Evolutionary conservation across 2,888 invertebrate genomes (phyloP), one percentile per base, ranked within the genome.

Genomic region (Mimas tiliae): DNA sequence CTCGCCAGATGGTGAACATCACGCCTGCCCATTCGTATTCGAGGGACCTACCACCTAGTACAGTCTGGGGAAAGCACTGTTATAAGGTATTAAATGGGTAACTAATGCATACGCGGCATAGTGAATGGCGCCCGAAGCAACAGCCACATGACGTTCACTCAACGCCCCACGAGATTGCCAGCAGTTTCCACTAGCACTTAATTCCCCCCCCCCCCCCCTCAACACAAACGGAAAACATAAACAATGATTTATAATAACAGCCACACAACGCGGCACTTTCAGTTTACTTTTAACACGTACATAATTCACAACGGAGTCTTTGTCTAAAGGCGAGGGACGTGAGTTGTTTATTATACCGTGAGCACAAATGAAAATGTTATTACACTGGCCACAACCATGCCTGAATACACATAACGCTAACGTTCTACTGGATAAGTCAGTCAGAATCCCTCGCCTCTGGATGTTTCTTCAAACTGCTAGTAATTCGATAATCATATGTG

Each of bases 221-320:
- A 89, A 88, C 89, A 92, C 89, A 92, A 93, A 92, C 94, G 93
- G 94, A 94, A 94, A 93, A 89, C 94, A 93, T 93, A 94, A 94
- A 90, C 92, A 93, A 93, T 94, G 93, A 94, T 94, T 94, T 94
- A 94, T 94, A 92, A 90, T 93, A 93, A 91, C 92, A 87, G 85
- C 89, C 89, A 90, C 88, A 91, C 87, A 91, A 88, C 89, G 91
- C 87, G 90, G 87, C 90, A 93, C 93, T 93, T 93, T 92, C 90
- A 90, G 92, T 93, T 93, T 93, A 93, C 92, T 93, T 93, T 93
- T 93, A 93, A 93, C 93, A 92, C 93, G 93, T 93, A 90, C 88
- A 93, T 93, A 92, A 93, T 91, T 93, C 93, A 93, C 89, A 87
- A 85, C 77, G 86, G 85, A 90, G 93, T 92, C 93, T 93, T 93